Evolutionary conservation across 2,888 invertebrate genomes (phyloP).

Genomic region (Hyposoter dolosus): DNA sequence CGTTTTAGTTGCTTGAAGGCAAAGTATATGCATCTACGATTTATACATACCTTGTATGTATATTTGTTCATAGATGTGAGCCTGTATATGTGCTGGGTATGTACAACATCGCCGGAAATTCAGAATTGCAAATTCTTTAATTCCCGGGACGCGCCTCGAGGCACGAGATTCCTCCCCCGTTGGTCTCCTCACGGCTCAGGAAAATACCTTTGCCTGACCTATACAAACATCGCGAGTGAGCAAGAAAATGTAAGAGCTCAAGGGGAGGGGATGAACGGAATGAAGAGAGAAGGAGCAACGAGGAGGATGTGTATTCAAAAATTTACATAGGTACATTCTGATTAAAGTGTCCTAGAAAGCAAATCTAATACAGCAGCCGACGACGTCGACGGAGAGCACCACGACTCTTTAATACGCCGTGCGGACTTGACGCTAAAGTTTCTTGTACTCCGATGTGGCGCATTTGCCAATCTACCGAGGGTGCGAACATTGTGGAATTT

Average conservation of each 20-base stretch:
- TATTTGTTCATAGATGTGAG: slow-evolving; percentile 52
- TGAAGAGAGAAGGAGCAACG: slow-evolving; percentile 37
- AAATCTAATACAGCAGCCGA: slow-evolving; percentile 83
- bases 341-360: slow-evolving; percentile 85
- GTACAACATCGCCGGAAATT: slow-evolving; percentile 81
- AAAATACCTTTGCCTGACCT: slow-evolving; percentile 84
- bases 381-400: slow-evolving; percentile 52
- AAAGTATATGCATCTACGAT: neutral
- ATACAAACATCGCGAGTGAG: slow-evolving; percentile 83
- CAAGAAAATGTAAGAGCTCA: slow-evolving; percentile 61
- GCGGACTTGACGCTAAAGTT: slow-evolving; percentile 23
- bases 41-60: slow-evolving; percentile 38
- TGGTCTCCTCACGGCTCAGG: slow-evolving; percentile 75
- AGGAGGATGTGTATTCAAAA: slow-evolving; percentile 84
- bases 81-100: slow-evolving; percentile 62
- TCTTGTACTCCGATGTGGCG: slow-evolving; percentile 31
- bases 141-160: slow-evolving; percentile 78
- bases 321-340: slow-evolving; percentile 85
- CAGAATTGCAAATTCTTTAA: slow-evolving; percentile 85
- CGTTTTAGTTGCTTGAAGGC: slow-evolving; percentile 5
- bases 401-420: neutral
- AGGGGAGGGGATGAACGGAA: slow-evolving; percentile 11
- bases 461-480: slow-evolving; percentile 33
- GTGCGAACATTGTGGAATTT: slow-evolving; percentile 50
- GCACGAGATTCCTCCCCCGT: slow-evolving; percentile 68